Conservation (phyloP, 2,888 invertebrate genomes). For the Eumacrocentrus americanus region DNA sequence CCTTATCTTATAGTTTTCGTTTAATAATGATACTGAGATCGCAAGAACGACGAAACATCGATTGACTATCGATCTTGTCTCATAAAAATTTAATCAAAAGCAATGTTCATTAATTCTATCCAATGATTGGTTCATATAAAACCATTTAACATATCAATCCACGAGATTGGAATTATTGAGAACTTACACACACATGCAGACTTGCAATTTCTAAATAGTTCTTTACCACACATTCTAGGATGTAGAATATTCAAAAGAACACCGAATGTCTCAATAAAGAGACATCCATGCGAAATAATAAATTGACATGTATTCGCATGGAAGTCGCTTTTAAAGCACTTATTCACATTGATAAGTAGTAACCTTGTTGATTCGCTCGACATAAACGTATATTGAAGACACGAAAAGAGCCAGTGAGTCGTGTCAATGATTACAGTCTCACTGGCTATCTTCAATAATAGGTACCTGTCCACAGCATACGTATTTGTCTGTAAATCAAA, state of each 20-base stretch:
- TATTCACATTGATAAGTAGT: background rate
- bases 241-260: background rate
- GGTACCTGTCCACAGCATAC: background rate
- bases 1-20: background rate
- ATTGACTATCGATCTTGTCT: background rate
- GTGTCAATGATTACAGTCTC: background rate
- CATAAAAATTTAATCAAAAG: background rate
- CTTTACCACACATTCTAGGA: background rate
- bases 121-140: background rate
- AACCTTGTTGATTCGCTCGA: background rate
- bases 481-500: background rate
- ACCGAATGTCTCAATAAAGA: background rate
- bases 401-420: constrained; percentile 14
- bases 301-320: background rate
- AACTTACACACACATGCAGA: background rate
- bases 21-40: constrained; percentile 25
- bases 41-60: constrained; percentile 12
- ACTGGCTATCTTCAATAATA: background rate
- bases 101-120: background rate
- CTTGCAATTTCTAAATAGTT: background rate
- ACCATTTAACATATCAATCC: background rate
- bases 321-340: background rate
- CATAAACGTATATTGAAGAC: constrained; percentile 2
- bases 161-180: background rate
- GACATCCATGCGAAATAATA: background rate